phyloP scores from a whole-genome alignment of 2,888 invertebrate species.

The Biston stratarius region DNA sequence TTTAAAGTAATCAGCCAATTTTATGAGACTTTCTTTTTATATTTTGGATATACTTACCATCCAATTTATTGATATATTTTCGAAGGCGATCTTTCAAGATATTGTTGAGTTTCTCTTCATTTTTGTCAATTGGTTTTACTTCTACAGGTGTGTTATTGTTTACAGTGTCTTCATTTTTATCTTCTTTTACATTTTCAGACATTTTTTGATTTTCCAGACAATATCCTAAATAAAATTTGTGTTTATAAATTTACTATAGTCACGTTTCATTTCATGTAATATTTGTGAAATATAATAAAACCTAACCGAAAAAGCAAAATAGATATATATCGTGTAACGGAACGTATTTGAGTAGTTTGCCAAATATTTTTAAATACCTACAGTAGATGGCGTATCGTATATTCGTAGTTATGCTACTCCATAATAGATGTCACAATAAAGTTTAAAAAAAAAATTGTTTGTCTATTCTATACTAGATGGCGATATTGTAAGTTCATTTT shows the following conservation, averaged over 20 bases:
- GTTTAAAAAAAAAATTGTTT: background rate
- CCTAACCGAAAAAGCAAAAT: no score
- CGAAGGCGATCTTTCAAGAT: slow-evolving; percentile 80
- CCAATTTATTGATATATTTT: slow-evolving; percentile 81
- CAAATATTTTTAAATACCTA: no score
- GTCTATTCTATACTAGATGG: slow-evolving; percentile 21
- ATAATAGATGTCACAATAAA: background rate
- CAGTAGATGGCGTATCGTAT: background rate
- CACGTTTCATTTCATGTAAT: background rate
- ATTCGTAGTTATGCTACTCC: background rate
- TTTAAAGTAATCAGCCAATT: background rate
- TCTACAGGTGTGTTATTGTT: slow-evolving; percentile 58
- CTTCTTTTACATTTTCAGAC: slow-evolving; percentile 54
- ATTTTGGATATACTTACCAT: slow-evolving; percentile 64
- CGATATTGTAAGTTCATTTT: background rate
- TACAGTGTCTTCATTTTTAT: slow-evolving; percentile 54
- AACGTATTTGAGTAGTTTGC: no score
- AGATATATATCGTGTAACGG: no score
- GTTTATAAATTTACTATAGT: background rate
- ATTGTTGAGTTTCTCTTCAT: slow-evolving; percentile 65
- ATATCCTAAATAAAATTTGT: background rate
- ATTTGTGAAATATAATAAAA: background rate
- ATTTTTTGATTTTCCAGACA: slow-evolving; percentile 36
- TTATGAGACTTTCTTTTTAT: background rate
- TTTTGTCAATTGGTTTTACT: slow-evolving; percentile 55